Base-by-base conservation (phyloP, 2,888 invertebrate genomes). In the Cantharis rufa region DNA sequence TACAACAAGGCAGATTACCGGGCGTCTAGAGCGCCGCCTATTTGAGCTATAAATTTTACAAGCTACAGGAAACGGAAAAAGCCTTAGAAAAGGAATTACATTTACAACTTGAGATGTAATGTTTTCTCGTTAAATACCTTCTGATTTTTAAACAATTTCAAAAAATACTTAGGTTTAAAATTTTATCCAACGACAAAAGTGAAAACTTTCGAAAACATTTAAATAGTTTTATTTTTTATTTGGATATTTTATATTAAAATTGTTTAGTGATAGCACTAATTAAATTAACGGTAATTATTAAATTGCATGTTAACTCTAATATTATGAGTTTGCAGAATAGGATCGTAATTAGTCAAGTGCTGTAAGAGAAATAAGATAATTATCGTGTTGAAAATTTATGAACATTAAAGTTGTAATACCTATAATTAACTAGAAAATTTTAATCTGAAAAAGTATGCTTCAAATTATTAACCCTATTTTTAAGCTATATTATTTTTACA, bases 351-450 rank as follows among this genome's bases (percentile, higher is more conserved):
- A 84, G 83, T 84, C 84, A 84, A 82, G 83, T 77, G 75, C 78
- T 76, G 83, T 82, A 85, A 84, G 82, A 84, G 84, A 84, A 84
- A 84, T 84, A 84, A 85, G 86, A 86, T 86, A 84, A 82, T 82
- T 83, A 86, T 85, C 85, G 80, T 64, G 80, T 27, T 81, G 78
- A 82, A 84, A 84, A 86, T 84, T 86, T 85, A 85, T 83, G 84
- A 83, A 83, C 83, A 84, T 84, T 84, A 84, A 83, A 83, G 83
- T 78, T 82, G 82, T 82, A 83, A 82, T 82, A 83, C 83, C 83
- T 83, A 82, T 85, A 85, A 85, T 85, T 84, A 85, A 82, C 82
- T 81, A 77, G 79, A 81, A 82, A 84, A 81, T 83, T 83, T 84
- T 84, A 81, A 81, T 79, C 75, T 81, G 71, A 80, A 79, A 81